phyloP scores from a whole-genome alignment of 2,888 invertebrate species.

The Amphipoea oculea region DNA sequence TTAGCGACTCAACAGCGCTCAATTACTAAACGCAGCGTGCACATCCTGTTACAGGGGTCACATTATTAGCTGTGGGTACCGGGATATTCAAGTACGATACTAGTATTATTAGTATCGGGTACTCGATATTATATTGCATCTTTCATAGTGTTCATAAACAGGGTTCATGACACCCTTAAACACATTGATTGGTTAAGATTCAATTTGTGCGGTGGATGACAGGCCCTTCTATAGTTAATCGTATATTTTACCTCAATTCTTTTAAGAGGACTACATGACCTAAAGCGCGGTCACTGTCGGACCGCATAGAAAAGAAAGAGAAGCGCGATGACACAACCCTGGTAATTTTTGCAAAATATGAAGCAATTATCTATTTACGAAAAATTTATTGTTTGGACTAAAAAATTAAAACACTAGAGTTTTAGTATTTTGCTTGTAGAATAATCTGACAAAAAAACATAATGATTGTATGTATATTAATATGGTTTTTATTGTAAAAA shows the following conservation, averaged over 20 bases:
- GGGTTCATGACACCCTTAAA: background rate
- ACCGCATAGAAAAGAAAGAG: too few relatives aligned
- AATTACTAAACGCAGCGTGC: constrained; percentile 51
- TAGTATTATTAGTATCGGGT: constrained; percentile 8
- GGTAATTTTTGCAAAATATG: too few relatives aligned
- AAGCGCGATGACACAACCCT: too few relatives aligned
- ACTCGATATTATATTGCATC: background rate
- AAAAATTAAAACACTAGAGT: too few relatives aligned
- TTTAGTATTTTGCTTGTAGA: too few relatives aligned
- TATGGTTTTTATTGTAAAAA: too few relatives aligned
- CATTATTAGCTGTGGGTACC: constrained; percentile 41
- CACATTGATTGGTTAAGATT: background rate
- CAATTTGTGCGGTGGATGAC: background rate
- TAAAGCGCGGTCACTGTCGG: too few relatives aligned
- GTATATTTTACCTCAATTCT: background rate
- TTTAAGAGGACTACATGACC: background rate
- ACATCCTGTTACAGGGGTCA: constrained; percentile 50
- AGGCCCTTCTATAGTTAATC: background rate
- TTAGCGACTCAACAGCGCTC: constrained; percentile 19
- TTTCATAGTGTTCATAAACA: background rate
- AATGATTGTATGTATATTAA: too few relatives aligned
- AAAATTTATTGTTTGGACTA: too few relatives aligned
- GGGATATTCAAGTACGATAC: background rate
- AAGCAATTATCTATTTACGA: too few relatives aligned
- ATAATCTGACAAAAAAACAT: too few relatives aligned